phyloP scores from a whole-genome alignment of 2,113 vertebrate genomes.

The Sinosuthora webbiana region DNA sequence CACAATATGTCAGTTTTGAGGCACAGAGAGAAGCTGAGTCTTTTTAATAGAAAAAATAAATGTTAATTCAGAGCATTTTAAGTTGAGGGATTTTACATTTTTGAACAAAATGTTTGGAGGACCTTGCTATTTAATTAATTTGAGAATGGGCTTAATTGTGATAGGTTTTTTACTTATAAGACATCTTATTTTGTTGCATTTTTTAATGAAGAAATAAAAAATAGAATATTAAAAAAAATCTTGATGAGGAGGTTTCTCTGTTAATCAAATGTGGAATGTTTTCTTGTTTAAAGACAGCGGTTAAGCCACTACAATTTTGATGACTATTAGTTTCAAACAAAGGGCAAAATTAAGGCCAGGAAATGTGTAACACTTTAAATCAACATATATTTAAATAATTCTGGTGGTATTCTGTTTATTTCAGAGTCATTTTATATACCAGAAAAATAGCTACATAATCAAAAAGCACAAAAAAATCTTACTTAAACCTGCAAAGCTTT shows the following conservation, averaged over 20 bases:
- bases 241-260: constrained; percentile 38
- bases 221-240: constrained; percentile 24
- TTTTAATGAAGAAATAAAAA: constrained; percentile 53
- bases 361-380: constrained; percentile 46
- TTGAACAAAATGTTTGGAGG: constrained; percentile 66
- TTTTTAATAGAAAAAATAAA: constrained; percentile 73
- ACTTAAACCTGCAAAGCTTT: background rate
- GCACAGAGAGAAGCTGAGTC: constrained; percentile 64
- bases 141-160: constrained; percentile 61
- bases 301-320: constrained; percentile 50
- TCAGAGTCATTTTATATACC: constrained; percentile 27
- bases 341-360: constrained; percentile 49
- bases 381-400: constrained; percentile 65
- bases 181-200: constrained; percentile 8
- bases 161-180: constrained; percentile 53
- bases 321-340: constrained; percentile 59
- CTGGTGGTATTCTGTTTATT: constrained; percentile 36
- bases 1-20: constrained; percentile 77
- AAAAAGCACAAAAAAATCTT: background rate
- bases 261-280: constrained; percentile 47
- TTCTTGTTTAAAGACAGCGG: constrained; percentile 43
- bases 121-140: constrained; percentile 68
- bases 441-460: background rate
- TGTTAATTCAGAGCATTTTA: constrained; percentile 72
- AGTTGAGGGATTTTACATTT: constrained; percentile 68